phyloP scores from a whole-genome alignment of 2,113 vertebrate genomes.

The Aptenodytes patagonicus region DNA sequence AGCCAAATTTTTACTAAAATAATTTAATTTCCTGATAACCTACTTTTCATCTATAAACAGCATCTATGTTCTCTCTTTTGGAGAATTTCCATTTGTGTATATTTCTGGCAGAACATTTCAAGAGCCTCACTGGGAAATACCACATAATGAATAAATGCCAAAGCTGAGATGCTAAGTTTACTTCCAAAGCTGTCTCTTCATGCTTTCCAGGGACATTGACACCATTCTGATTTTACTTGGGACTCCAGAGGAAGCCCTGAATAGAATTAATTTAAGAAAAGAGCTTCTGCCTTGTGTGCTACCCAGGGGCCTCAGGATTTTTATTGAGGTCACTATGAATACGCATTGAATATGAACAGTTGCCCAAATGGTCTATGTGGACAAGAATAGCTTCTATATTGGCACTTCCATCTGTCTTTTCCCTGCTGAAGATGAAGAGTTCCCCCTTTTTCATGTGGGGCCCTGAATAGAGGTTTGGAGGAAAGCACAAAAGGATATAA shows the following conservation, averaged over 20 bases:
- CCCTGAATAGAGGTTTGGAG: neutral
- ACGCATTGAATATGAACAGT: neutral
- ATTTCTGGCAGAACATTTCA: neutral
- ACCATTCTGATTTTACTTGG: neutral
- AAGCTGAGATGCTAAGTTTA: neutral
- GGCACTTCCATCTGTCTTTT: neutral
- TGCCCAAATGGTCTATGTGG: neutral
- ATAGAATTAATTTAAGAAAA: constrained; percentile 14
- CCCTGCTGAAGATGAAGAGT: neutral
- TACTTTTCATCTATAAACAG: constrained; percentile 31
- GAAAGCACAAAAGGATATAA: neutral
- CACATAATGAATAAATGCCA: constrained; percentile 25
- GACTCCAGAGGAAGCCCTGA: neutral
- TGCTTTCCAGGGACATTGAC: constrained; percentile 12
- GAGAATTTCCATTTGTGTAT: neutral
- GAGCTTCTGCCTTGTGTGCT: neutral
- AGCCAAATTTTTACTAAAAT: constrained; percentile 1
- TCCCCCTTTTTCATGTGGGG: neutral
- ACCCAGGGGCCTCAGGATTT: neutral
- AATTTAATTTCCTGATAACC: constrained; percentile 26
- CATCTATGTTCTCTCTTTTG: neutral
- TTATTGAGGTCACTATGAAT: neutral
- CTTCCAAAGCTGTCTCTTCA: neutral
- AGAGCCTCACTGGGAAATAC: neutral
- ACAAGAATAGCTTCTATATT: neutral